phyloP scores from a whole-genome alignment of 2,113 vertebrate genomes.

The Melanerpes aurifrons region DNA sequence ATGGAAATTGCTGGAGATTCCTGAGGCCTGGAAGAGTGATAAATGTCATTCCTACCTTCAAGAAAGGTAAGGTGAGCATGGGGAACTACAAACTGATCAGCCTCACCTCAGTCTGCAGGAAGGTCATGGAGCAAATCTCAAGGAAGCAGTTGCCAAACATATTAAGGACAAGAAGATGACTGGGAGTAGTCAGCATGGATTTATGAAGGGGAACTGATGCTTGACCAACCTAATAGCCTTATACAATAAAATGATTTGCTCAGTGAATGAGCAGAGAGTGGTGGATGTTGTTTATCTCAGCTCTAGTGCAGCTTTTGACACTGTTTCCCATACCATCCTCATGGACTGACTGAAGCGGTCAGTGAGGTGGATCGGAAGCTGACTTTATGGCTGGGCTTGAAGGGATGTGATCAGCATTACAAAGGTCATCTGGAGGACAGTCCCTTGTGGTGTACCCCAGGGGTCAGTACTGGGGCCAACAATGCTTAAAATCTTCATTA shows the following conservation, averaged over 20 bases:
- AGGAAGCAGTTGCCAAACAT: not conserved
- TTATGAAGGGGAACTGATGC: not conserved
- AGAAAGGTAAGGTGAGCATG: not conserved
- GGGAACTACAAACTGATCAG: not conserved
- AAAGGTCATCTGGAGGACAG: not conserved
- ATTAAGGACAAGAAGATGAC: not conserved
- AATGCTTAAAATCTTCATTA: not conserved
- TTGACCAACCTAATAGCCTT: not conserved
- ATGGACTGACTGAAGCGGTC: not conserved
- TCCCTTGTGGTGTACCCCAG: not conserved
- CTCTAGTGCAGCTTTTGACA: not conserved
- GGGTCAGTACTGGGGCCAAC: not conserved
- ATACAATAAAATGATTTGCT: not conserved
- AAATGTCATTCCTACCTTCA: not conserved
- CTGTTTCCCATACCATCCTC: not conserved
- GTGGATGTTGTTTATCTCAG: not conserved
- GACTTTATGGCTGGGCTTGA: not conserved
- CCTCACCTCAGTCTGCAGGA: not conserved
- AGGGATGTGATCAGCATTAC: not conserved
- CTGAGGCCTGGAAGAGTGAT: not conserved
- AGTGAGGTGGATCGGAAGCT: not conserved
- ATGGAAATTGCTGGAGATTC: not conserved
- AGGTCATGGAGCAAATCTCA: not conserved
- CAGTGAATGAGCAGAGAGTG: not conserved
- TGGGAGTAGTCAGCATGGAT: not conserved